phyloP scores from a whole-genome alignment of 2,797 vertebrate genomes.

The Mus minutoides region DNA sequence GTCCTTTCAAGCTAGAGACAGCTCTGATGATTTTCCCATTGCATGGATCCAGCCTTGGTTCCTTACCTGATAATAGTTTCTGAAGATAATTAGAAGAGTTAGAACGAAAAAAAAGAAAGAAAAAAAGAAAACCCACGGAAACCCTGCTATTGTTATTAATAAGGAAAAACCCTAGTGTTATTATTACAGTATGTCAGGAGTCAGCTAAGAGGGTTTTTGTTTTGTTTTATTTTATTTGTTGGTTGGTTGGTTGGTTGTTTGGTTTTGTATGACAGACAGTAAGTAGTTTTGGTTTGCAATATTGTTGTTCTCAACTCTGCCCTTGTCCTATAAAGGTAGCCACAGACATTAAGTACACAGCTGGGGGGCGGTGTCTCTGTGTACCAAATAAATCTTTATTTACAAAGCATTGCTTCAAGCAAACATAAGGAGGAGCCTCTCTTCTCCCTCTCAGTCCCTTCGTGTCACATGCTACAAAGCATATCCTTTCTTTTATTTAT shows the following conservation, averaged over 20 bases:
- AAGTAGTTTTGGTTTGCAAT: neutral
- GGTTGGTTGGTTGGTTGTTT: neutral
- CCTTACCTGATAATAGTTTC: slow-evolving; percentile 45
- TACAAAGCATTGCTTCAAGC: neutral
- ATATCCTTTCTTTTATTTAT: neutral
- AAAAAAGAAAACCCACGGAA: slow-evolving; percentile 11
- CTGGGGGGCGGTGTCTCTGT: neutral
- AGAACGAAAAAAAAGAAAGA: neutral
- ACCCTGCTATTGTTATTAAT: neutral
- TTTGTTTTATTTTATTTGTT: neutral
- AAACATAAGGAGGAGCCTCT: neutral
- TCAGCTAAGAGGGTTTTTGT: neutral
- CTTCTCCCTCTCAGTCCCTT: neutral
- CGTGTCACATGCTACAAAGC: neutral
- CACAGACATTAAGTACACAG: slow-evolving; percentile 4
- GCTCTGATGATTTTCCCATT: slow-evolving; percentile 42
- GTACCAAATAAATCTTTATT: slow-evolving; percentile 55
- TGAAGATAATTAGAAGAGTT: slow-evolving; percentile 54
- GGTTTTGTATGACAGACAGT: neutral
- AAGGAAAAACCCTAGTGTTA: neutral
- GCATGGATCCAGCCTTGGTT: neutral
- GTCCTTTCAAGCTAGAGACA: neutral
- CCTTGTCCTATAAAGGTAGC: neutral
- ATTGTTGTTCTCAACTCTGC: neutral
- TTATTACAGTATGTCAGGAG: slow-evolving; percentile 20